Base-by-base conservation (phyloP, 2,888 invertebrate genomes). In the Drosophila fulvimacula region DNA sequence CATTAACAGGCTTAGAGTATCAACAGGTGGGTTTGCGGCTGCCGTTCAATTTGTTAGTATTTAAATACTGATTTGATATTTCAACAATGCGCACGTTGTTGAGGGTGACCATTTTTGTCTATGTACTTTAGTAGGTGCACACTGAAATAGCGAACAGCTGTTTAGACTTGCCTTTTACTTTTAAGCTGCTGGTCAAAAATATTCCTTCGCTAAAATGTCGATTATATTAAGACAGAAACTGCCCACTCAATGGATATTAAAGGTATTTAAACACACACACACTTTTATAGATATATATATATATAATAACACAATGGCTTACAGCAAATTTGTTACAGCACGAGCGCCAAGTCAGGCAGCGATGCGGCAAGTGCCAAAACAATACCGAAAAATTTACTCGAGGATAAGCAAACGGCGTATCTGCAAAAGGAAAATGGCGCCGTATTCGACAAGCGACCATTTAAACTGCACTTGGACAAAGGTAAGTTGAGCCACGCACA, bases 381-480 rank as follows among this genome's bases (percentile, higher is more conserved):
- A 71, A 94, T 97, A 61, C 97, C 97, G 0, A 94, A 93, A 86
- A 97, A 97, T 92, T 85, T 93, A 1, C 83, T 96, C 27, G 94
- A 94, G 76, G 91, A 94, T 11, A 88, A 94, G 24, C 95, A 95
- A 89, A 94, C 95, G 0, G 95, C 95, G 0, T 91, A 93, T 65
- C 55, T 90, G n/a, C 97, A 97, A 91, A 79, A 92, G 15, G 94
- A 94, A 5, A 96, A 95, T 92, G 98, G 98, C 10, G 92, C 93
- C 39, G 94, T 97, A 42, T 98, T 96, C 92, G 98, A 98, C 88
- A 97, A 95, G 89, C 97, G 97, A 90, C 98, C 99, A 0, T 97
- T 98, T 81, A 96, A 95, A 92, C 91, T 97, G 36, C 93, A 91
- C 2, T 93, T 97, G 46, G 94, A 96, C 90, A 95, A 94, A 69